Evolutionary conservation across 1,140 invertebrate species (phyloP), one percentile per base, ranked within the genome.

Genomic region (Pteromalus puparum): DNA sequence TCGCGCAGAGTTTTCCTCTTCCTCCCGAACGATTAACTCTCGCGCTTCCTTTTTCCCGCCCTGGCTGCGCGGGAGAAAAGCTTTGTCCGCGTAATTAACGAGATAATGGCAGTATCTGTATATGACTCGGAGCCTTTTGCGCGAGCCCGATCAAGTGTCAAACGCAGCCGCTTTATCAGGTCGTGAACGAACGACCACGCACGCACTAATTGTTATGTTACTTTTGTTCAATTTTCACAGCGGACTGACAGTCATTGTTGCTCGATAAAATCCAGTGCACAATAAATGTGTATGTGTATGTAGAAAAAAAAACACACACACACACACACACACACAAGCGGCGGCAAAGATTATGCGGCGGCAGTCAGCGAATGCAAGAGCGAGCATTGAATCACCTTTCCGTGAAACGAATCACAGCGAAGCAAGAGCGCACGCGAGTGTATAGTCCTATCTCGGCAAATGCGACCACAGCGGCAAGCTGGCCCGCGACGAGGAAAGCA

Each of bases 71-170:
- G 46, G 13, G 46, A 15, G 18, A n/a, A 61, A 21, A 61, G 53
- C 53, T 61, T 61, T 61, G 53, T 61, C 53, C 53, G 53, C 53
- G 53, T n/a, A 61, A 61, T 61, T 61, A 61, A 61, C 53, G 53
- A 61, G 53, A 61, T 61, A n/a, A n/a, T 61, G 53, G 53, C 53
- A 61, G 53, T 61, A 21, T 61, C 53, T 61, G 18, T 53, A 15
- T 10, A 18, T 15, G 13, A 0, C 46, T 2, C 15, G 53, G 6
- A 61, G 21, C 21, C 21, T n/a, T 61, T 61, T 61, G 53, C 53
- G 15, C 21, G 21, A n/a, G 15, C 21, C 21, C 53, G 18, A 61
- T 61, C 53, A n/a, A 61, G 21, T n/a, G 53, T 61, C 21, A n/a
- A 61, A 61, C 5, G 21, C 21, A 7, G 0, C 18, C n/a, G 46